Evolutionary conservation across 2,888 invertebrate species (phyloP).

Genomic region (Dryobotodes eremita): DNA sequence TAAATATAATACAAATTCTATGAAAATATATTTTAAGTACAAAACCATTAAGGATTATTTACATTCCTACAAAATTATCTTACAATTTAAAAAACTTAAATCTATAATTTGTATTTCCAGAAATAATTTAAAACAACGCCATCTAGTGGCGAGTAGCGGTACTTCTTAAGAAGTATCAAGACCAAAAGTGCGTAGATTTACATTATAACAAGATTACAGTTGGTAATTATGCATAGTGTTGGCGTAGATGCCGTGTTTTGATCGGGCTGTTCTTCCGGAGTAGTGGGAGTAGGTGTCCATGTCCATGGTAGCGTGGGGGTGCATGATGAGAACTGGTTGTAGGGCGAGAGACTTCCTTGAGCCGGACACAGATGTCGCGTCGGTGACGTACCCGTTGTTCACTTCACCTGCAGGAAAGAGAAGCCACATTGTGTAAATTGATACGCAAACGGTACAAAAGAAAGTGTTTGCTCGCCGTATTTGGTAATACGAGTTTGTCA

Average conservation of each 20-base stretch:
- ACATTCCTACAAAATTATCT: conserved; percentile 60
- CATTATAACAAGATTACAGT: conserved; percentile 79
- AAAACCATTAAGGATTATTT: conserved; percentile 58
- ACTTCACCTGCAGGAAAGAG: conserved; percentile 93
- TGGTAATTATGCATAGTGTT: conserved; percentile 94
- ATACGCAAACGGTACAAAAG: conserved; percentile 57
- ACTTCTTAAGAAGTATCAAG: conserved; percentile 34
- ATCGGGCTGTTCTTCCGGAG: conserved; percentile 93
- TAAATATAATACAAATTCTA: conserved; percentile 60
- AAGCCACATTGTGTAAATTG: conserved; percentile 50
- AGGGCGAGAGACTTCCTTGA: conserved; percentile 96
- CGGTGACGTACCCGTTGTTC: conserved; percentile 96
- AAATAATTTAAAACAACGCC: conserved; percentile 70
- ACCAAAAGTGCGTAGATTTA: conserved; percentile 28
- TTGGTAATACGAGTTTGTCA: conserved; percentile 50
- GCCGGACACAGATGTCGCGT: conserved; percentile 95
- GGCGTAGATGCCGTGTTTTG: conserved; percentile 92
- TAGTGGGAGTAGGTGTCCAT: conserved; percentile 95
- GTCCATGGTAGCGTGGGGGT: conserved; percentile 92
- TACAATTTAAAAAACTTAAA: conserved; percentile 35
- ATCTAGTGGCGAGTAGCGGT: conserved; percentile 62
- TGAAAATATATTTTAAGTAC: conserved; percentile 54
- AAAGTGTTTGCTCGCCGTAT: conserved; percentile 47
- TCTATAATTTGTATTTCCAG: conserved; percentile 43
- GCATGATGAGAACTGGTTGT: conserved; percentile 96